Evolutionary conservation across 2,113 vertebrate species (phyloP).

Genomic region (Maylandia zebra): DNA sequence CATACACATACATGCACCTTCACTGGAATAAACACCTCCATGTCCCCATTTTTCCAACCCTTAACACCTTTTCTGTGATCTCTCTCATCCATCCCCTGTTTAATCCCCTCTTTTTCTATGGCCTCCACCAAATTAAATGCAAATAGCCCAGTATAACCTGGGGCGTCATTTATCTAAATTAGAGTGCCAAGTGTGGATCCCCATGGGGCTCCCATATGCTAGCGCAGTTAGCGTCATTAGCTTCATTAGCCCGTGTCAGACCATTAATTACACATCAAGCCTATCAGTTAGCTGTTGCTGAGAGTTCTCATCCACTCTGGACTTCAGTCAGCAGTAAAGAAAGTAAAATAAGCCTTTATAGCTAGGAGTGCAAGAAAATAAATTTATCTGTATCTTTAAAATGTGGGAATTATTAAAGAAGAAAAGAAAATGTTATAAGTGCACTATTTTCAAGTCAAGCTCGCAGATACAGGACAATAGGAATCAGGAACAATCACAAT

Average conservation of each 20-base stretch:
- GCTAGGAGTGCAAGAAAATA: not conserved
- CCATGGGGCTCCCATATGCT: conserved; percentile 63
- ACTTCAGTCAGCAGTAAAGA: not conserved
- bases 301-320: conserved; percentile 7
- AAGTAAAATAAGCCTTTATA: not conserved
- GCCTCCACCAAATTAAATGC: conserved; percentile 60
- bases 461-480: not conserved
- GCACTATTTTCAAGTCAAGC: not conserved
- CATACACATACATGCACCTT: not conserved
- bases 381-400: not conserved
- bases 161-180: conserved; percentile 71
- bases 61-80: conserved; percentile 26
- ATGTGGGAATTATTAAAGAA: not conserved
- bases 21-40: conserved; percentile 13
- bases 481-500: not conserved
- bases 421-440: not conserved
- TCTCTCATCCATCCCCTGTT: conserved; percentile 8
- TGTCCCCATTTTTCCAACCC: not conserved
- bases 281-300: conserved; percentile 42
- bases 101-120: conserved; percentile 38
- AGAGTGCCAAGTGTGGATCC: conserved; percentile 50
- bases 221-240: conserved; percentile 65
- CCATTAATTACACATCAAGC: conserved; percentile 68
- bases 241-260: conserved; percentile 64
- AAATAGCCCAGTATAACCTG: conserved; percentile 61